Conservation (phyloP, 2,113 vertebrate genomes). For the Gymnocephalus cernua region DNA sequence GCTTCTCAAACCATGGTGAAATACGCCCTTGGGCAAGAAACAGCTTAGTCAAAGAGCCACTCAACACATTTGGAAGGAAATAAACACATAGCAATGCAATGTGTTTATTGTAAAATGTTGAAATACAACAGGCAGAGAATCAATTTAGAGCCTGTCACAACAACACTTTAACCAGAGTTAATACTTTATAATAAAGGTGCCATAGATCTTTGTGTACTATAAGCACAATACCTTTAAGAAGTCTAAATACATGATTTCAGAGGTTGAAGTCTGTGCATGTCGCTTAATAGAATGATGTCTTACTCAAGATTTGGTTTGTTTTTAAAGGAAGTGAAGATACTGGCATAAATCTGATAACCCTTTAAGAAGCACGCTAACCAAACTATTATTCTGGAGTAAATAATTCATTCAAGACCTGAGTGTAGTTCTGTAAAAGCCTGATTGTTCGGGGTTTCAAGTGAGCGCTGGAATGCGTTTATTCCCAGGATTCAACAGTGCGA, state of each 20-base stretch:
- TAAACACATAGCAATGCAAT: constrained; percentile 39
- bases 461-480: neutral
- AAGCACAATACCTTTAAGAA: neutral
- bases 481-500: neutral
- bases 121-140: constrained; percentile 37
- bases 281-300: neutral
- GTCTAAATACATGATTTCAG: constrained; percentile 19
- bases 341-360: neutral
- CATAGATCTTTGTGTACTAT: neutral
- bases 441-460: constrained; percentile 1
- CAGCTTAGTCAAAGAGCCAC: constrained; percentile 67
- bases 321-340: constrained; percentile 51
- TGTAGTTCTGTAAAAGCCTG: neutral
- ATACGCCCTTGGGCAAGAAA: constrained; percentile 66
- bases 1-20: constrained; percentile 66
- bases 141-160: constrained; percentile 54
- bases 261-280: neutral
- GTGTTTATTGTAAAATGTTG: constrained; percentile 32
- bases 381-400: neutral
- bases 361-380: neutral
- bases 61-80: constrained; percentile 57
- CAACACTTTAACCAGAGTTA: constrained; percentile 22
- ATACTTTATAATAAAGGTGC: constrained; percentile 24
- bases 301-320: constrained; percentile 27
- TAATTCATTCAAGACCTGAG: neutral